Evolutionary conservation across 2,888 invertebrate species (phyloP), one percentile per base, ranked within the genome.

Genomic region (Troides helena): DNA sequence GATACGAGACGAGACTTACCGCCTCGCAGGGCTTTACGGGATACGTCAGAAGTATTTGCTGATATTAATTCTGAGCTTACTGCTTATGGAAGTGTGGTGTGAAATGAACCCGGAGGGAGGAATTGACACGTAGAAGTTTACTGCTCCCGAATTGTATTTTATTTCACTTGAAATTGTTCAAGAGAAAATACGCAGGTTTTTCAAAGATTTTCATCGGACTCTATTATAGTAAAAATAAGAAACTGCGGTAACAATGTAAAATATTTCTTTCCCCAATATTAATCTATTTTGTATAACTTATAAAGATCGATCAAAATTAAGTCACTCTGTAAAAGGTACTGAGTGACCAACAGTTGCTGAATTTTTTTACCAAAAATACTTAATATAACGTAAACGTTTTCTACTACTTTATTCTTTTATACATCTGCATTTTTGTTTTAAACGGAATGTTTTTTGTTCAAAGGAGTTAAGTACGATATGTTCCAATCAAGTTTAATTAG

Each of bases 1-100:
- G 39, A 39, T 39, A 39, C 80, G 77, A 65, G 62, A 62, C 62
- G 18, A 76, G 78, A 69, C 61, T 65, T 70, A 57, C 70, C 66
- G 71, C 25, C 30, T 50, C 17, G 25, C 21, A 4, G 25, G 68
- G 63, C 63, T 68, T 68, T 30, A 50, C 50, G 17, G 58, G 25
- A 56, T 50, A 18, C 36, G 50, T 58, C 62, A 62, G 62, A 68
- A 58, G 67, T 57, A 59, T 63, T 68, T 21, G 50, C 63, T 57
- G 63, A 50, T 68, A 68, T 68, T 63, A 21, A 62, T 50, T 68
- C 57, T 43, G n/a, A 1, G 57, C 57, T 39, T 36, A 25, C 23
- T 46, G 46, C 62, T 4, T 5, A 14, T 18, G 18, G 50, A 14
- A 50, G 50, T 50, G 18, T 50, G 50, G 14, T 50, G 50, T 14